Base-by-base conservation (phyloP, 2,797 vertebrate species). In the Perodicticus potto region DNA sequence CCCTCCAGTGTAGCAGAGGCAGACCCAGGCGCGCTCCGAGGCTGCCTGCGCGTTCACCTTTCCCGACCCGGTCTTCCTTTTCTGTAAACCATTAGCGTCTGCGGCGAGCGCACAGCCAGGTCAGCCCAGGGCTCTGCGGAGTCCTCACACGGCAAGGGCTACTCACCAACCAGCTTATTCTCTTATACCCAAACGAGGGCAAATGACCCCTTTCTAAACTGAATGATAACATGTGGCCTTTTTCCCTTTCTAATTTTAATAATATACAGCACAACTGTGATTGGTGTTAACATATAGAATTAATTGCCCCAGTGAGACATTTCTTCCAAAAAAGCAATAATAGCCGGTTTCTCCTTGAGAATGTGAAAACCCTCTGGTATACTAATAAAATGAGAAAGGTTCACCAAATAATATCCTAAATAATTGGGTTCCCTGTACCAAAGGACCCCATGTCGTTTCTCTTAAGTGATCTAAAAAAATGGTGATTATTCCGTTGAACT, bases 301-400 rank as follows among this genome's bases (percentile, higher is more conserved):
- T 98, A 98, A 98, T 98, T 98, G 98, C 92, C 97, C 98, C 96
- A 0, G 95, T 83, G 98, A 98, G 98, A 98, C 97, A 23, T 96
- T 98, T 97, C 97, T 98, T 98, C 97, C 97, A 94, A 98, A 98
- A 98, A 98, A 98, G 98, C 98, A 98, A 98, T 98, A 98, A 98
- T 97, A 98, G 98, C 96, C 97, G 96, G 98, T 97, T 98, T 98
- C 98, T 98, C 97, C 97, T 97, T 9, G 55, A 0, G 40, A 98
- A 98, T 90, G 97, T 97, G 97, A 98, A 98, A 98, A 97, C 98
- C 98, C 98, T 98, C 97, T 97, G 98, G 98, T 98, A 98, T 85
- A 98, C 98, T 98, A 98, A 98, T 98, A 98, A 98, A 98, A 98
- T 98, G 97, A 97, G 98, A 98, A 98, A 98, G 97, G 97, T 98